A percentile compares a stretch with the other conserved stretches of the same genome.
Conservation (phyloP, 92 coral and sea anemone species). For the Muricea muricata region DNA sequence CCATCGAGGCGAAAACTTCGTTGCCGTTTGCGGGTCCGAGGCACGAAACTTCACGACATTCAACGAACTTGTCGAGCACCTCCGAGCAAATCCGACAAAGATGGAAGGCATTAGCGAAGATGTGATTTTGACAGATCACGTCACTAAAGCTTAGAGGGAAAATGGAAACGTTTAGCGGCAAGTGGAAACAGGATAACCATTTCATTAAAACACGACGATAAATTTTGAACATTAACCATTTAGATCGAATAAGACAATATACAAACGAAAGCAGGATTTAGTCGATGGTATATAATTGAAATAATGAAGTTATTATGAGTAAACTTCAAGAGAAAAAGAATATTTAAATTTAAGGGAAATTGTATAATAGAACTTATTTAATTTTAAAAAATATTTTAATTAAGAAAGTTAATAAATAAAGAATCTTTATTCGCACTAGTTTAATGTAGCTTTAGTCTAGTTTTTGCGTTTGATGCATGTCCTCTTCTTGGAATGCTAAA, state of each 20-base stretch:
- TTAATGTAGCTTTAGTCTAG: no score
- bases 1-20: slow-evolving; percentile 61
- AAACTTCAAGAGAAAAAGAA: neutral
- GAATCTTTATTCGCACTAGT: neutral
- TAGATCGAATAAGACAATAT: neutral
- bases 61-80: slow-evolving; percentile 75
- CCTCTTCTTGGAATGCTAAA: no score
- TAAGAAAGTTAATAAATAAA: neutral
- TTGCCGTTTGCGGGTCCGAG: slow-evolving; percentile 69
- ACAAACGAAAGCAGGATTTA: neutral
- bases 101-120: slow-evolving; percentile 14
- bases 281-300: neutral
- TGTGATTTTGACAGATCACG: neutral
- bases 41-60: slow-evolving; percentile 66
- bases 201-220: no score
- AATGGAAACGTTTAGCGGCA: neutral
- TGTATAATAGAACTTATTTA: neutral
- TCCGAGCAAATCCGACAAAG: slow-evolving; percentile 81
- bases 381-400: neutral
- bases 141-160: neutral
- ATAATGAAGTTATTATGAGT: neutral
- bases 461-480: no score
- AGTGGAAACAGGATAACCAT: neutral
- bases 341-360: neutral
- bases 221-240: neutral